Evolutionary conservation across 1,140 invertebrate species (phyloP).

Genomic region (Kradibia gibbosae): DNA sequence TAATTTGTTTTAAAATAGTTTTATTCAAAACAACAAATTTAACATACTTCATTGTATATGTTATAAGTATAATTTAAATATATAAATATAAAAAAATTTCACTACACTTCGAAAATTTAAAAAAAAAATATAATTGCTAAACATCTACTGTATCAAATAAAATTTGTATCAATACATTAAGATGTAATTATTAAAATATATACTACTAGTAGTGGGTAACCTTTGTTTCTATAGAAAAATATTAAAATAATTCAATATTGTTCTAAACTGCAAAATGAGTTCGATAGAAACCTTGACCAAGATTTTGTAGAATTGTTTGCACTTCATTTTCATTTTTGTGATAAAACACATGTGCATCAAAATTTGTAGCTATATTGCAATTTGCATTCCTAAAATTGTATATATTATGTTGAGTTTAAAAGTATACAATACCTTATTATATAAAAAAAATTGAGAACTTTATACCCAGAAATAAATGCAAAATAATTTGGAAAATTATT

Average conservation of each 20-base stretch:
- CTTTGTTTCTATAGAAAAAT: not conserved
- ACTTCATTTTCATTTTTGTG: constrained; percentile 70
- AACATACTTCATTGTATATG: too few species aligned
- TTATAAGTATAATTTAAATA: too few species aligned
- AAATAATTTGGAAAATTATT: constrained; percentile 74
- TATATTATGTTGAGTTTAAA: constrained; percentile 20
- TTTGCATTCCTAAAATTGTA: constrained; percentile 76
- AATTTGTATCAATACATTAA: not conserved
- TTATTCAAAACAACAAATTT: too few species aligned
- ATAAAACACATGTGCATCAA: constrained; percentile 75
- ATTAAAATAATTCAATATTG: not conserved
- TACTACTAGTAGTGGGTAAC: not conserved
- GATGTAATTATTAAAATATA: not conserved
- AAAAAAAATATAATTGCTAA: too few species aligned
- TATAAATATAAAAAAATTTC: too few species aligned
- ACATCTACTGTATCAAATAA: not conserved
- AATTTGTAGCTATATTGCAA: constrained; percentile 74
- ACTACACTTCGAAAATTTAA: too few species aligned
- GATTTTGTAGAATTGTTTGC: constrained; percentile 68
- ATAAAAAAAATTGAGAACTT: constrained; percentile 41
- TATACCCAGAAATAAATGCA: constrained; percentile 77
- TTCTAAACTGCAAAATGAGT: constrained; percentile 67
- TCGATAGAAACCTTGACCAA: constrained; percentile 70
- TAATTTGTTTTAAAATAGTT: too few species aligned
- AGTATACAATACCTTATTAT: too few species aligned